These are phyloP conservation scores for Cosmia pyralina DNA, from an alignment of 2,888 invertebrate genomes.

Conservation along the genomic window DNA sequence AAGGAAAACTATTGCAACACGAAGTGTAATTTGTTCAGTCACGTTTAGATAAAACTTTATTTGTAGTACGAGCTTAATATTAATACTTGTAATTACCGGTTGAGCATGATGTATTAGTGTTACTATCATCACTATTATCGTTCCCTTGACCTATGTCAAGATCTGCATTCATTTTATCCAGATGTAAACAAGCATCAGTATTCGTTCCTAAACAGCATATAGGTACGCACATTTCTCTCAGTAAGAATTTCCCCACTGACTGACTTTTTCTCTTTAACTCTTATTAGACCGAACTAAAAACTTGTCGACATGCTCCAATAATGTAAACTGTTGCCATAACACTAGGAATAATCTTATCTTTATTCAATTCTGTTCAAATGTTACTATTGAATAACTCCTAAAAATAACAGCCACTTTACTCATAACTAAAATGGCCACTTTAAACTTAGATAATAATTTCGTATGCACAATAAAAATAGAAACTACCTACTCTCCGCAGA, in stretches of 20 bases:
- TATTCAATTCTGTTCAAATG: neutral
- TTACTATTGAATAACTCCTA: neutral
- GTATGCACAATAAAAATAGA: slow-evolving; percentile 30
- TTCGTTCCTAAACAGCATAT: neutral
- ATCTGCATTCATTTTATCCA: neutral
- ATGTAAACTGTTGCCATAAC: slow-evolving; percentile 15
- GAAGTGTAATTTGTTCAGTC: neutral
- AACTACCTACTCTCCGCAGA: neutral
- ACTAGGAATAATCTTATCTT: neutral
- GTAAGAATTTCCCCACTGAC: too few relatives aligned
- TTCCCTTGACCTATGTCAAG: neutral
- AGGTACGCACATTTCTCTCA: neutral
- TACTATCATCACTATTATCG: neutral
- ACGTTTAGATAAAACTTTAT: neutral
- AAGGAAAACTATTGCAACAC: slow-evolving; percentile 5
- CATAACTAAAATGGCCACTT: slow-evolving; percentile 6
- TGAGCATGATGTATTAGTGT: neutral
- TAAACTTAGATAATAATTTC: slow-evolving; percentile 25
- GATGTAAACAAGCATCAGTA: neutral
- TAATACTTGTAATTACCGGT: neutral
- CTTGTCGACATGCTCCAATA: slow-evolving; percentile 6
- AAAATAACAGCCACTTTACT: slow-evolving; percentile 3
- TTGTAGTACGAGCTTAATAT: neutral
- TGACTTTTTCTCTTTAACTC: neutral
- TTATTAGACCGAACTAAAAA: slow-evolving; percentile 6